phyloP scores from a whole-genome alignment of 64 coral and sea anemone species.

The Porites australiensis region DNA sequence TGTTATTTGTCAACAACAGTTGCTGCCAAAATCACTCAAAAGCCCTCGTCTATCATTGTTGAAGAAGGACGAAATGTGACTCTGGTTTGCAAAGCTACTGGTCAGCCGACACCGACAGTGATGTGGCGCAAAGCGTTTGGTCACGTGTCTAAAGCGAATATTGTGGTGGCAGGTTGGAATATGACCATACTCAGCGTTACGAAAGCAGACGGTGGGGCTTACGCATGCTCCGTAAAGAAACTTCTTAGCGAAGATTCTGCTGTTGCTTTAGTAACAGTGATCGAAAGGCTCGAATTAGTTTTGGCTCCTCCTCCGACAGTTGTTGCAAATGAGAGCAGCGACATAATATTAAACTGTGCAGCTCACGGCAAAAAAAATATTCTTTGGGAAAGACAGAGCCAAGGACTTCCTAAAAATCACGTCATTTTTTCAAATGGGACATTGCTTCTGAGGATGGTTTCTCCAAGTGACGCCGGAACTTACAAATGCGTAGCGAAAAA shows the following conservation, averaged over 20 bases:
- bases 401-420: background rate
- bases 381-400: constrained; percentile 3
- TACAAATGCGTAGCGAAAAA: constrained; percentile 33
- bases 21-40: background rate
- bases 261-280: constrained; percentile 25
- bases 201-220: constrained; percentile 17
- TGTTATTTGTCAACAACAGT: background rate
- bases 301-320: background rate
- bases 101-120: constrained; percentile 32
- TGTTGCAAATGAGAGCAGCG: background rate
- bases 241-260: background rate
- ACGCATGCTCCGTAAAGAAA: constrained; percentile 36
- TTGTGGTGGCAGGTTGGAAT: background rate
- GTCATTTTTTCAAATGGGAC: background rate
- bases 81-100: constrained; percentile 20
- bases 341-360: background rate
- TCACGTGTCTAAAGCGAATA: background rate
- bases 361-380: background rate
- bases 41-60: constrained; percentile 19
- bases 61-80: constrained; percentile 20
- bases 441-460: background rate
- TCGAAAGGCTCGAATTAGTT: constrained; percentile 8
- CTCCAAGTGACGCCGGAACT: background rate
- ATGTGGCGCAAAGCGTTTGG: constrained; percentile 51
- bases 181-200: constrained; percentile 6